phyloP scores from a whole-genome alignment of 2,888 invertebrate genomes.

The Nephrocerus scutellatus region DNA sequence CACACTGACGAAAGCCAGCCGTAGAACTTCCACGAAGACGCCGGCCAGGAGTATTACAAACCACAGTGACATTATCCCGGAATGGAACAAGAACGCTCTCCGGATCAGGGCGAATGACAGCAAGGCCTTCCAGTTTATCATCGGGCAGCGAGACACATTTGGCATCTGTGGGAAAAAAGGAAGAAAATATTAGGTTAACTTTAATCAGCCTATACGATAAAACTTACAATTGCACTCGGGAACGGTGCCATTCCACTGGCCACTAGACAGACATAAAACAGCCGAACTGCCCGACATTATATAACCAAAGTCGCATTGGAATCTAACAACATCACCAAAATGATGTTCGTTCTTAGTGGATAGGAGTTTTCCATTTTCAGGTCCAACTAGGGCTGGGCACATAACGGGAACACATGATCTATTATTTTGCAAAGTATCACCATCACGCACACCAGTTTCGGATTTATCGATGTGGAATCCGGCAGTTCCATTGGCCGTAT shows the following conservation, averaged over 20 bases:
- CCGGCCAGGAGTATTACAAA: constrained; percentile 71
- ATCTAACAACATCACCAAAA: constrained; percentile 81
- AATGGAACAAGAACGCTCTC: constrained; percentile 81
- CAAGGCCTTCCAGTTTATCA: constrained; percentile 78
- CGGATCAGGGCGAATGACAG: constrained; percentile 69
- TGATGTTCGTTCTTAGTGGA: constrained; percentile 77
- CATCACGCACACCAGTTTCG: constrained; percentile 82
- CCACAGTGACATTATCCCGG: constrained; percentile 81
- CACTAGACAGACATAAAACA: constrained; percentile 79
- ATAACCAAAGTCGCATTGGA: constrained; percentile 92
- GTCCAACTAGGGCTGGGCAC: constrained; percentile 70
- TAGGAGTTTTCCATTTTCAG: constrained; percentile 78
- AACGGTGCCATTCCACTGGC: constrained; percentile 87
- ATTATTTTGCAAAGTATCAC: constrained; percentile 81
- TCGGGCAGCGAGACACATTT: constrained; percentile 85
- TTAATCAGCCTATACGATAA: too few relatives aligned
- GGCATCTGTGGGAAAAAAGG: constrained; percentile 58
- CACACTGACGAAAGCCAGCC: constrained; percentile 85
- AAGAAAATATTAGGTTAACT: too few relatives aligned
- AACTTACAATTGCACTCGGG: constrained; percentile 89
- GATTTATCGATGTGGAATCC: constrained; percentile 71
- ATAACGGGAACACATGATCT: constrained; percentile 92
- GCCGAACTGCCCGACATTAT: constrained; percentile 83
- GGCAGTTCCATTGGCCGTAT: constrained; percentile 80
- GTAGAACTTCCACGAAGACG: constrained; percentile 73